Evolutionary conservation across 1,140 invertebrate genomes (phyloP), one percentile per base, ranked within the genome.

Genomic region (Drosophila yakuba): DNA sequence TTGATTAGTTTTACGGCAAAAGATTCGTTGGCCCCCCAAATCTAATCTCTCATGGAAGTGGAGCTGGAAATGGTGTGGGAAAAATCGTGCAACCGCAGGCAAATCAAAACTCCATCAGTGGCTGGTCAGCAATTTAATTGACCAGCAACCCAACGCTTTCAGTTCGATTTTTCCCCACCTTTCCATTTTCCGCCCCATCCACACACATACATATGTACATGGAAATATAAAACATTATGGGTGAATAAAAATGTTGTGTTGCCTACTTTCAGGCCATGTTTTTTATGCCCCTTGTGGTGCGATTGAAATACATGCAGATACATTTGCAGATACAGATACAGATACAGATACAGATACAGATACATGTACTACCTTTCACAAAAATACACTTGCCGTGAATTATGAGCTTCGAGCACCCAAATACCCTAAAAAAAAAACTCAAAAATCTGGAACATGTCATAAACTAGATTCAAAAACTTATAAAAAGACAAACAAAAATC

Each of bases 51-150:
- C 10, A 12, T 17, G 7, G 15, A 36, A 11, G 12, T 32, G 17
- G n/a, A n/a, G n/a, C n/a, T n/a, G n/a, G 20, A 20, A 20, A 1
- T 25, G 32, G 32, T 10, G 32, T 32, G 32, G 32, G 32, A 10
- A 10, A 8, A 32, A 32, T 32, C 32, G 32, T 32, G 10, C n/a
- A 3, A 52, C 41, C 57, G 45, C 58, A 60, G 45, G 66, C 71
- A 89, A 88, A 88, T 88, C 84, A 89, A 83, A 88, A 83, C 68
- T 79, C 67, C 86, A 86, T 86, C 79, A 83, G 76, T 88, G 79
- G 71, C 74, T 54, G 77, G 78, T 83, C 71, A 69, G 54, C 75
- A 82, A 76, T 88, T 88, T 86, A 84, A 88, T 88, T 86, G 64
- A 79, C 74, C 56, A 55, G 52, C 36, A 20, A 25, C 39, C 15